Evolutionary conservation across 2,888 invertebrate species (phyloP), one percentile per base, ranked within the genome.

Genomic region (Ennomos fuscantarius): DNA sequence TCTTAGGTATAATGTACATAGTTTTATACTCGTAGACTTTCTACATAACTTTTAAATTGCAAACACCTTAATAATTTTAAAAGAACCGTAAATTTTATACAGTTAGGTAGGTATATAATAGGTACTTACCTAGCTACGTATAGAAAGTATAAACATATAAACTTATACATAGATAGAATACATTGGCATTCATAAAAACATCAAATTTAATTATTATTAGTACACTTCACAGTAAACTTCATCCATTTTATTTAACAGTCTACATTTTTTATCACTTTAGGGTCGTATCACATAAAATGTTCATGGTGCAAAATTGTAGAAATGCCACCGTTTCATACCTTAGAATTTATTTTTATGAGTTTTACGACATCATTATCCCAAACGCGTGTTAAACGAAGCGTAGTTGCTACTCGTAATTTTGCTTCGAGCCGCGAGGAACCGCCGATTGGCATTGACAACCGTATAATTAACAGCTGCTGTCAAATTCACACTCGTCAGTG

Each of bases 391-490:
- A 78, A 84, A 85, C 79, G 84, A 76, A 73, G 69, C 78, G 68
- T 74, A 76, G 73, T 70, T 73, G 70, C 65, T 77, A 70, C 69
- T 75, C 78, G 79, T 81, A 82, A 85, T 82, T 82, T 82, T 73
- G 73, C 69, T 71, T 70, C 59, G 67, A 68, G 73, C 82, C 81
- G 70, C 81, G 79, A 79, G 74, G 71, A 78, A 68, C 67, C 63
- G 62, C 61, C 74, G 73, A 78, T 82, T 75, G 74, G 72, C 70
- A 76, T 72, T 77, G 79, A 79, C 78, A 78, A 77, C 76, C 78
- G 79, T 82, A 84, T 86, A 87, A 89, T 89, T 89, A 89, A 87
- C 86, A 81, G 75, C 80, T 80, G 73, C 84, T 84, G 86, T 87
- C 88, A 85, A 82, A 87, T 85, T 84, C 87, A 86, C 84, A 82